These are phyloP conservation scores for Conger conger DNA, from an alignment of 2,113 vertebrate species.

Conservation along the genomic window DNA sequence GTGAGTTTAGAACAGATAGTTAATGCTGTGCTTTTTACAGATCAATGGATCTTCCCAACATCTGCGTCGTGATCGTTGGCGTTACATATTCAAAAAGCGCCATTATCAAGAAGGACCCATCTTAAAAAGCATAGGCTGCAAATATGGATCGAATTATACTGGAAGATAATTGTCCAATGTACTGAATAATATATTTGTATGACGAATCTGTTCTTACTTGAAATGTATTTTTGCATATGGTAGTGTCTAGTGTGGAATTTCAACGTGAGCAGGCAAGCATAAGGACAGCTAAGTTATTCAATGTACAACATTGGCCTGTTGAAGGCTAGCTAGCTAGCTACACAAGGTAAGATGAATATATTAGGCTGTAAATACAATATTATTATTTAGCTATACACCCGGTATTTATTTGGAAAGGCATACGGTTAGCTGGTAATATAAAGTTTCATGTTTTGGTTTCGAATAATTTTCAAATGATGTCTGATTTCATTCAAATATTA, in stretches of 20 bases:
- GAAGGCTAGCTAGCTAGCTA: constrained; percentile 2
- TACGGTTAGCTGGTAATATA: too few species aligned
- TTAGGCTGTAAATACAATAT: not conserved
- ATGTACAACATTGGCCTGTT: not conserved
- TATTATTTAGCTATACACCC: not conserved
- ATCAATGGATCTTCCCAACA: too few species aligned
- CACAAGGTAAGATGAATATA: not conserved
- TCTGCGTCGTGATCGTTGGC: too few species aligned
- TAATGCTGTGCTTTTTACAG: too few species aligned
- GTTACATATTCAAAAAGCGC: not conserved
- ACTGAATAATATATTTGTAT: not conserved
- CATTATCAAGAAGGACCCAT: not conserved
- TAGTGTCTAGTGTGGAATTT: too few species aligned
- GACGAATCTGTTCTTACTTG: not conserved
- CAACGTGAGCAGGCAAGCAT: not conserved
- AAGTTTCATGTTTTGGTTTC: too few species aligned
- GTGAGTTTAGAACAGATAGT: too few species aligned
- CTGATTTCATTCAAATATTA: too few species aligned
- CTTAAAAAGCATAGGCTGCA: not conserved
- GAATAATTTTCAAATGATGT: too few species aligned
- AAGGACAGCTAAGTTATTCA: constrained; percentile 4
- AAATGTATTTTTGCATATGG: too few species aligned
- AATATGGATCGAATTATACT: not conserved
- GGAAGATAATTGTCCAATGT: too few species aligned
- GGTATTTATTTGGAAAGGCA: not conserved